These are phyloP conservation scores for Microtus oregoni DNA, from an alignment of 2,113 vertebrate species.

Conservation along the genomic window DNA sequence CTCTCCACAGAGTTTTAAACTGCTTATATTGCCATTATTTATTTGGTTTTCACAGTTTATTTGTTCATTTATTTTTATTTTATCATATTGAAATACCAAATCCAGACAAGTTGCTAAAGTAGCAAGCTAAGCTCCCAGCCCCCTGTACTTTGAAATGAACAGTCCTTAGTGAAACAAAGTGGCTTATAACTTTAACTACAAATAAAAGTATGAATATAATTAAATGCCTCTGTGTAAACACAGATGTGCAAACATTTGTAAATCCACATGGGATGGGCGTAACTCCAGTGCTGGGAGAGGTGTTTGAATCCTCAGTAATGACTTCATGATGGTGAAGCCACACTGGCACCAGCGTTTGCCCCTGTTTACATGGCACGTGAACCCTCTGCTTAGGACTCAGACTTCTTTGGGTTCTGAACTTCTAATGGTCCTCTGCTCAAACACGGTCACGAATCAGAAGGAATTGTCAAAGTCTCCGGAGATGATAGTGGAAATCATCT, in stretches of 20 bases:
- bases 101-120: neutral
- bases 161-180: neutral
- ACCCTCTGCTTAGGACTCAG: neutral
- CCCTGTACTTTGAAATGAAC: neutral
- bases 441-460: neutral
- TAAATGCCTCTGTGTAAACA: neutral
- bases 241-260: neutral
- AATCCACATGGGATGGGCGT: rapidly evolving
- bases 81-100: neutral
- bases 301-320: neutral
- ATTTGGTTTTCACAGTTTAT: neutral
- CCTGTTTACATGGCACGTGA: no score
- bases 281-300: rapidly evolving
- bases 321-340: rapidly evolving
- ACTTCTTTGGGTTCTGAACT: neutral
- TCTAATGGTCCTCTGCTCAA: neutral
- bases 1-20: neutral
- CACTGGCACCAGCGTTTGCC: neutral
- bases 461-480: neutral
- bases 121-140: neutral
- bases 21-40: neutral
- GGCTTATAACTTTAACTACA: neutral
- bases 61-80: neutral
- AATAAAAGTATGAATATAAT: no score
- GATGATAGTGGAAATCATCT: neutral